A percentile compares a stretch with the other conserved stretches of the same genome.
Evolutionary conservation across 2,797 vertebrate genomes (phyloP).

Genomic region (Coregonus suidteri): DNA sequence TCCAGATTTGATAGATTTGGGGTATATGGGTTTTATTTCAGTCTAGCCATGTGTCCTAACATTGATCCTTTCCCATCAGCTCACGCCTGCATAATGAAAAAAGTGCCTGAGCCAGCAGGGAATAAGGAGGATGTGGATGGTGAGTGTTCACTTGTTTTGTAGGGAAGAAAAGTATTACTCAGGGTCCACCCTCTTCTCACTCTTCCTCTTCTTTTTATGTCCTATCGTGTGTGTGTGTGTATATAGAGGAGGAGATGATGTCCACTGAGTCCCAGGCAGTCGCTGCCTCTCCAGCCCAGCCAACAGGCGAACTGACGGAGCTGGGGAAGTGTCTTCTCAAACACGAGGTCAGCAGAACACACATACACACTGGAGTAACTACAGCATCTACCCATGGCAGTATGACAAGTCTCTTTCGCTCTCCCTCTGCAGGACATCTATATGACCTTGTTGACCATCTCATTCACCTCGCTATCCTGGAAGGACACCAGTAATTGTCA

Average conservation of each 20-base stretch:
- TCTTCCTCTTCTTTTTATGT: too few species aligned
- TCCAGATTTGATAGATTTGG: neutral
- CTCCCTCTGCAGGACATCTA: constrained; percentile 81
- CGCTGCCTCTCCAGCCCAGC: constrained; percentile 58
- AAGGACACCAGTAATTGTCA: constrained; percentile 92
- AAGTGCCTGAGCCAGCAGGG: constrained; percentile 77
- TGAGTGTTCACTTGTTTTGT: constrained; percentile 36
- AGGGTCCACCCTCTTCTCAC: too few species aligned
- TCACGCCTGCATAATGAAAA: constrained; percentile 87
- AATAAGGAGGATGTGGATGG: constrained; percentile 76
- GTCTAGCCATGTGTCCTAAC: neutral
- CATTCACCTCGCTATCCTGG: constrained; percentile 91
- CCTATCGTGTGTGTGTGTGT: neutral
- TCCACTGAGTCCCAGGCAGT: constrained; percentile 76
- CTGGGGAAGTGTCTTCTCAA: constrained; percentile 91
- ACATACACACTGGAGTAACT: neutral
- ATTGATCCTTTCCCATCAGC: constrained; percentile 69
- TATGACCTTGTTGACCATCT: constrained; percentile 85
- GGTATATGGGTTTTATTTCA: neutral
- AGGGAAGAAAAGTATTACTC: neutral
- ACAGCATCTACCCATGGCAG: neutral
- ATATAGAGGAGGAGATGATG: constrained; percentile 86
- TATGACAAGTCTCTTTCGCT: neutral
- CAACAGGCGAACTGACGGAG: constrained; percentile 87
- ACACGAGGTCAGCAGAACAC: constrained; percentile 82